phyloP scores from a whole-genome alignment of 2,888 invertebrate genomes.

The Cryptosula pallasiana region DNA sequence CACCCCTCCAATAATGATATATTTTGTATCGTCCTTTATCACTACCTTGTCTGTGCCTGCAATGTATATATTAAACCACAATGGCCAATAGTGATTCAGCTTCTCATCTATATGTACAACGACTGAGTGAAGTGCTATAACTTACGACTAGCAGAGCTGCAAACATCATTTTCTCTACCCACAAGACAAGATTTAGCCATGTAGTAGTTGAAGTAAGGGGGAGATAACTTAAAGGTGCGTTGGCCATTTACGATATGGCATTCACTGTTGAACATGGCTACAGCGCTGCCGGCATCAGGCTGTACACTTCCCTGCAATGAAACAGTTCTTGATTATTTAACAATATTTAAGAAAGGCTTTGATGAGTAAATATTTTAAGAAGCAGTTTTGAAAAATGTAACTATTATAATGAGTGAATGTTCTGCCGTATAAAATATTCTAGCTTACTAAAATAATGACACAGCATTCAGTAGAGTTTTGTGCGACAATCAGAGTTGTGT shows the following conservation, averaged over 20 bases:
- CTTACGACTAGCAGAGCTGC: too few species aligned
- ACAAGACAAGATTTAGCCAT: neutral
- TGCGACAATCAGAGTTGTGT: neutral
- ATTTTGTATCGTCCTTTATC: neutral
- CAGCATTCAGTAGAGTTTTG: neutral
- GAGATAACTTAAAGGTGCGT: neutral
- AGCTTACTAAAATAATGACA: neutral
- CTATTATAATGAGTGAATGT: too few species aligned
- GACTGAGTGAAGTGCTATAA: too few species aligned
- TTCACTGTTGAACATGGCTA: neutral
- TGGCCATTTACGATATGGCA: neutral
- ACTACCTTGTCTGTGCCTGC: neutral
- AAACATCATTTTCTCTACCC: slow-evolving; percentile 9
- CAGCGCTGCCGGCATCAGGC: neutral
- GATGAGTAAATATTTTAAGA: too few species aligned
- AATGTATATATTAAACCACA: too few species aligned
- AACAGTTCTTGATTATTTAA: too few species aligned
- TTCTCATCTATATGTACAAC: too few species aligned
- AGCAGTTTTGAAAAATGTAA: too few species aligned
- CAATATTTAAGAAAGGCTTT: too few species aligned
- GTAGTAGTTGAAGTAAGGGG: neutral
- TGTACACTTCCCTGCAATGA: too few species aligned
- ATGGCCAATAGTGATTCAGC: too few species aligned
- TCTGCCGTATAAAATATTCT: neutral
- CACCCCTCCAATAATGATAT: neutral